Conservation (phyloP, 2,888 invertebrate genomes). For the Drosophila sordidula region DNA sequence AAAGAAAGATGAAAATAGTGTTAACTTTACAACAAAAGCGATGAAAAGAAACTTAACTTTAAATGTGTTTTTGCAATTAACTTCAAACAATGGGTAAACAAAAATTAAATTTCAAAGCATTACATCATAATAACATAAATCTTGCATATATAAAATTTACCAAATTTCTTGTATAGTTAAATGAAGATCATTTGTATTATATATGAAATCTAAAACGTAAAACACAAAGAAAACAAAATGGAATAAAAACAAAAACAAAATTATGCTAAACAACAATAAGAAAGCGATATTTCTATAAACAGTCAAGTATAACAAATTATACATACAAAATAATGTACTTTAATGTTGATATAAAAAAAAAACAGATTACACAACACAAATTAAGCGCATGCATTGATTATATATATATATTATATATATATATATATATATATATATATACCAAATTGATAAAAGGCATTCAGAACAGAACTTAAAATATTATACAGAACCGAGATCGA, state of each 20-base stretch:
- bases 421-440: conserved; percentile 9
- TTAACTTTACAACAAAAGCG: conserved; percentile 61
- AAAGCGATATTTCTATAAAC: conserved; percentile 56
- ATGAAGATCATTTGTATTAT: conserved; percentile 75
- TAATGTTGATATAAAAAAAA: conserved; percentile 66
- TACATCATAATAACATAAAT: conserved; percentile 39
- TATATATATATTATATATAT: conserved; percentile 43
- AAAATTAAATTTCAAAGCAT: conserved; percentile 56
- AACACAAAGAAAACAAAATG: conserved; percentile 9
- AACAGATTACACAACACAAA: conserved; percentile 17
- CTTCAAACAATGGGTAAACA: conserved; percentile 55
- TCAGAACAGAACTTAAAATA: conserved; percentile 44
- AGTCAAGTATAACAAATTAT: conserved; percentile 66
- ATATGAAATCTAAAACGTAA: conserved; percentile 61
- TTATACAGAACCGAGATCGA: conserved; percentile 20
- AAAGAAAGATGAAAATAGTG: conserved; percentile 37
- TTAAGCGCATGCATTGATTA: conserved; percentile 56
- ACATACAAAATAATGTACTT: conserved; percentile 65
- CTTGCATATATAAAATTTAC: conserved; percentile 58
- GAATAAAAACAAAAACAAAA: conserved; percentile 13
- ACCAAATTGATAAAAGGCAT: conserved; percentile 33
- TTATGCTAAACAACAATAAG: conserved; percentile 48
- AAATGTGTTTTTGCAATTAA: conserved; percentile 66
- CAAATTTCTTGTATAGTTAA: conserved; percentile 78
- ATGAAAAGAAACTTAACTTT: conserved; percentile 44